Percentiles rank a stretch among this genome's conserved stretches.
These are phyloP conservation scores for Chaenogobius annularis DNA, from an alignment of 2,113 vertebrate species.

Conservation along the genomic window DNA sequence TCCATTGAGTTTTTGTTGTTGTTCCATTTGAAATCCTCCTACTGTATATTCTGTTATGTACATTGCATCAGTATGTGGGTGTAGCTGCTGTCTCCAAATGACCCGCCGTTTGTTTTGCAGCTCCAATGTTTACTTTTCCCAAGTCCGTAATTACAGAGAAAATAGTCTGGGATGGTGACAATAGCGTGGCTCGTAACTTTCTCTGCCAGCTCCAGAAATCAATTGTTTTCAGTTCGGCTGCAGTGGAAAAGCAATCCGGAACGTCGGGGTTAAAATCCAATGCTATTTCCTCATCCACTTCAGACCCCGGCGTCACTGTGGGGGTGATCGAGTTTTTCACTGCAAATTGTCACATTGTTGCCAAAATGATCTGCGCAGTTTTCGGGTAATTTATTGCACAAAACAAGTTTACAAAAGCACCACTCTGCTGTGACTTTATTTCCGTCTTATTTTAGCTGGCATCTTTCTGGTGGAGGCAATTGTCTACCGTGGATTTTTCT, in stretches of 20 bases:
- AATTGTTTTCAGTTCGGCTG: neutral
- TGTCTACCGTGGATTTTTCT: too few species aligned
- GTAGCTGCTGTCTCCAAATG: neutral
- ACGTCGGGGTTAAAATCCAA: neutral
- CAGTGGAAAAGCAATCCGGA: neutral
- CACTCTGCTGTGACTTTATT: neutral
- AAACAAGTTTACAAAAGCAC: neutral
- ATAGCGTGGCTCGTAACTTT: neutral
- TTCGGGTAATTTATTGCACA: neutral
- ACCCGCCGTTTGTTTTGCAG: neutral
- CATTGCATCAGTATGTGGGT: neutral
- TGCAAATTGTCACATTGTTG: neutral
- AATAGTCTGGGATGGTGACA: neutral
- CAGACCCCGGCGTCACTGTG: neutral
- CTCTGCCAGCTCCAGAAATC: neutral
- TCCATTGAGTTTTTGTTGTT: too few species aligned
- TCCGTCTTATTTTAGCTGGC: neutral
- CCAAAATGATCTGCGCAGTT: neutral
- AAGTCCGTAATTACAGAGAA: slow-evolving; percentile 4
- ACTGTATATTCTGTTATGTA: neutral
- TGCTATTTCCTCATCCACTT: neutral
- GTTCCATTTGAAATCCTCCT: too few species aligned
- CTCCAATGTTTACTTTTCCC: neutral
- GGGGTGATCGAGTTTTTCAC: neutral
- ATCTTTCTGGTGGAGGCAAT: too few species aligned